Conservation (phyloP, 2,888 invertebrate species). For the Acrocyrtus sp. region DNA sequence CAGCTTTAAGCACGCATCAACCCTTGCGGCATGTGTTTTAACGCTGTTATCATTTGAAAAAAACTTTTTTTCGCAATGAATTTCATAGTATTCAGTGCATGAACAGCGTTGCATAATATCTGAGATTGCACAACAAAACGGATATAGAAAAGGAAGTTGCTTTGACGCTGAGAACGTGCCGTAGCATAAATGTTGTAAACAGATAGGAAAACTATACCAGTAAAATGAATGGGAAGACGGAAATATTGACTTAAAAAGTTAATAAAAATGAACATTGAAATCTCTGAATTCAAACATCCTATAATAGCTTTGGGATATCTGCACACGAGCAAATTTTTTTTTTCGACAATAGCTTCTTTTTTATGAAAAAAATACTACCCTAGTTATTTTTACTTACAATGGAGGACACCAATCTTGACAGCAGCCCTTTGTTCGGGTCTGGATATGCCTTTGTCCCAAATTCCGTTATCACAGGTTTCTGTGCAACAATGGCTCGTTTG, state of each 20-base stretch:
- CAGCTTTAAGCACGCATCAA: too few relatives aligned
- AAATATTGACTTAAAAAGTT: neutral
- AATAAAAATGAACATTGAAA: neutral
- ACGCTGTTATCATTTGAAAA: too few relatives aligned
- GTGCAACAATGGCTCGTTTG: conserved; percentile 66
- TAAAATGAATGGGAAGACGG: neutral
- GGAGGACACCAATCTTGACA: conserved; percentile 61
- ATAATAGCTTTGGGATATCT: too few relatives aligned
- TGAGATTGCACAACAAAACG: neutral
- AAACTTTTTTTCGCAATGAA: too few relatives aligned
- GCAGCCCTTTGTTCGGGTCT: conserved; percentile 58
- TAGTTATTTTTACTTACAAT: conserved; percentile 65
- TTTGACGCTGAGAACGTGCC: neutral
- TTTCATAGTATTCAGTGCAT: conserved; percentile 38
- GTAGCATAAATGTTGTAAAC: too few relatives aligned
- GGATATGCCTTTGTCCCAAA: conserved; percentile 66
- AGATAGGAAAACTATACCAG: too few relatives aligned
- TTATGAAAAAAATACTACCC: too few relatives aligned
- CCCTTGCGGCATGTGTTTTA: too few relatives aligned
- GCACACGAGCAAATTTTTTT: too few relatives aligned
- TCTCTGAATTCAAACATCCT: neutral
- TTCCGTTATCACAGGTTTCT: conserved; percentile 67
- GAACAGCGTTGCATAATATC: conserved; percentile 24
- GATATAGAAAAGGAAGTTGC: neutral
- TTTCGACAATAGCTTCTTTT: too few relatives aligned